A percentile compares a stretch with the other conserved stretches of the same genome.
Conservation (phyloP, 1,140 invertebrate genomes). For the Cherax quadricarinatus region DNA sequence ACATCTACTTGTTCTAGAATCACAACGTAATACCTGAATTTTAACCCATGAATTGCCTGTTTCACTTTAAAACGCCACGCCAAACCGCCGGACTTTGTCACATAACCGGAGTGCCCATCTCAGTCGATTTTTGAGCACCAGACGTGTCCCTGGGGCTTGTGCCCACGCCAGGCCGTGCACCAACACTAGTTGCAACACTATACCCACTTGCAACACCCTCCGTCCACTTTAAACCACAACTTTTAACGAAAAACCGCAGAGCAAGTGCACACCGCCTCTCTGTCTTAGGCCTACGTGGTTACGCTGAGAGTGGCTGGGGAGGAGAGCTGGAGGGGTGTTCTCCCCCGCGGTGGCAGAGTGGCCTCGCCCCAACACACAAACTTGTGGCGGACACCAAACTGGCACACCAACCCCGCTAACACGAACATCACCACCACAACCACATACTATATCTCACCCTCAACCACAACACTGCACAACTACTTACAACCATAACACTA, state of each 20-base stretch:
- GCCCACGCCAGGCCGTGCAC: conserved; percentile 21
- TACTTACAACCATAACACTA: not conserved
- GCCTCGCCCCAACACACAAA: conserved; percentile 64
- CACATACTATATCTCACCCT: not conserved
- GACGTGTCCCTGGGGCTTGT: not conserved
- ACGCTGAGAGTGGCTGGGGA: conserved; percentile 65
- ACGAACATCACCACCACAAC: conserved; percentile 7
- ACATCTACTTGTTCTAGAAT: not conserved
- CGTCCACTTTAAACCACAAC: conserved; percentile 19
- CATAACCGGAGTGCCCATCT: conserved; percentile 56
- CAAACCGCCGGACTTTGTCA: conserved; percentile 62
- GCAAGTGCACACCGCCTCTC: conserved; percentile 47
- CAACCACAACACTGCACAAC: not conserved
- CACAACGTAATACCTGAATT: not conserved
- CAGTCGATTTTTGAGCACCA: conserved; percentile 45
- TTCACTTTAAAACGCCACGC: conserved; percentile 63
- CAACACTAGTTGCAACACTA: not conserved
- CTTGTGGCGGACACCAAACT: conserved; percentile 69
- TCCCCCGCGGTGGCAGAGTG: conserved; percentile 40
- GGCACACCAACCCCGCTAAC: conserved; percentile 64
- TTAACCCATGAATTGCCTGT: conserved; percentile 17
- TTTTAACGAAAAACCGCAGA: conserved; percentile 30
- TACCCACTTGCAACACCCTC: not conserved
- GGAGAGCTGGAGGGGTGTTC: conserved; percentile 12
- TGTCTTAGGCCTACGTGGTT: conserved; percentile 66